A percentile compares a stretch with the other conserved stretches of the same genome.
Evolutionary conservation across 2,888 invertebrate species (phyloP).

Genomic region (Scaptomyza caliginosa): DNA sequence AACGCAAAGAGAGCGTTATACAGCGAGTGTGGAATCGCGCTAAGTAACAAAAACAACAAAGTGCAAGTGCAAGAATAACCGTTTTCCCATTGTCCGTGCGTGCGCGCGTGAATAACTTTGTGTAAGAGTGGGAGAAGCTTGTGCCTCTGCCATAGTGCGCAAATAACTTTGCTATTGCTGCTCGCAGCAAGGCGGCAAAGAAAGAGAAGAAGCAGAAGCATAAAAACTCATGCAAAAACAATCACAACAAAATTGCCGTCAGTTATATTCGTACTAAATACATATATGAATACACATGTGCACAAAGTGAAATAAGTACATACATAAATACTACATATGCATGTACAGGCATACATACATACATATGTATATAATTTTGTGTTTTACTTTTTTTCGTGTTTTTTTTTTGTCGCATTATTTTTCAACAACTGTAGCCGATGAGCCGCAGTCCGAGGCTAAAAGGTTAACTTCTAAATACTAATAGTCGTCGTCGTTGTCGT

Average conservation of each 20-base stretch:
- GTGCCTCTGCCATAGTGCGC: conserved; percentile 7
- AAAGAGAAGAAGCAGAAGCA: conserved; percentile 7
- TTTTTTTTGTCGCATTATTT: conserved; percentile 48
- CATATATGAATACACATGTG: conserved; percentile 13
- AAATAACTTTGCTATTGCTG: conserved; percentile 3
- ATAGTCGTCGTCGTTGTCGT: conserved; percentile 78
- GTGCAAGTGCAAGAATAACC: conserved; percentile 56
- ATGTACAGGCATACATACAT: conserved; percentile 20
- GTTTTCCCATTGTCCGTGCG: conserved; percentile 37
- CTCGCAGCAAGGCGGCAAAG: conserved; percentile 1
- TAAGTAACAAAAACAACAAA: conserved; percentile 36
- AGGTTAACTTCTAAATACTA: conserved; percentile 84
- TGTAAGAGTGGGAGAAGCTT: conserved; percentile 3
- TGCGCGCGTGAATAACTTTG: conserved; percentile 15
- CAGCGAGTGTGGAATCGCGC: conserved; percentile 7
- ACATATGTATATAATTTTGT: conserved; percentile 27
- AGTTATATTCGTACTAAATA: conserved; percentile 36
- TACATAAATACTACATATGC: conserved; percentile 14
- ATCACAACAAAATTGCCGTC: conserved; percentile 22
- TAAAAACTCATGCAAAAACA: conserved; percentile 12
- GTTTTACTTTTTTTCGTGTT: conserved; percentile 40
- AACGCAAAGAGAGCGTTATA: neutral
- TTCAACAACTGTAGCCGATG: conserved; percentile 65
- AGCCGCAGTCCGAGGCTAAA: conserved; percentile 77
- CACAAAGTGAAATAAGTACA: neutral